phyloP scores from a whole-genome alignment of 1,140 invertebrate species.

The Aculops lycopersici region DNA sequence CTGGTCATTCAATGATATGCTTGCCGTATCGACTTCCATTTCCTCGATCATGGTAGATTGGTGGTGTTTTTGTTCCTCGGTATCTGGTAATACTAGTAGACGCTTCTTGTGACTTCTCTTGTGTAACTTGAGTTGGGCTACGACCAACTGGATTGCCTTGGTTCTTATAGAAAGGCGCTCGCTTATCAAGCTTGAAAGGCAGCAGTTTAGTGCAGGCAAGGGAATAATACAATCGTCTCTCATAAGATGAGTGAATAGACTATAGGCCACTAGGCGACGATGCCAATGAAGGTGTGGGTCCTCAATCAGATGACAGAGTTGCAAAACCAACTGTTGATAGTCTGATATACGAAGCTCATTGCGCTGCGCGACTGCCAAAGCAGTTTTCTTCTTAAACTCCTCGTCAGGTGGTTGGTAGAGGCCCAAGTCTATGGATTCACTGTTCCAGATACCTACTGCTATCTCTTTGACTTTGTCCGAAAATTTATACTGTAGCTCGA shows the following conservation, averaged over 20 bases:
- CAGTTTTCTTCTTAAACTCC: neutral
- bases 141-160: constrained; percentile 25
- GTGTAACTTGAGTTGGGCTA: constrained; percentile 35
- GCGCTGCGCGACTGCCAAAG: constrained; percentile 9
- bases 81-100: too few relatives aligned
- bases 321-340: constrained; percentile 27
- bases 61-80: constrained; percentile 14
- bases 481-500: constrained; percentile 18
- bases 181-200: constrained; percentile 30
- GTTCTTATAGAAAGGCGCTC: constrained; percentile 40
- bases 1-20: too few relatives aligned
- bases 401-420: neutral
- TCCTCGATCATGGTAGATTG: too few relatives aligned
- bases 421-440: neutral
- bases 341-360: constrained; percentile 19
- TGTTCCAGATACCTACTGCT: neutral
- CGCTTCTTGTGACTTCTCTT: constrained; percentile 32
- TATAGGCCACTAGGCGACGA: constrained; percentile 33
- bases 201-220: constrained; percentile 26
- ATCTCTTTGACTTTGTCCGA: neutral
- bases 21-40: too few relatives aligned
- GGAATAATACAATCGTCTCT: constrained; percentile 33
- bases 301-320: constrained; percentile 26
- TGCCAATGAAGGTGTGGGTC: constrained; percentile 30
- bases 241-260: constrained; percentile 31